phyloP scores from a whole-genome alignment of 2,888 invertebrate genomes.

The Ophioninae sp. region DNA sequence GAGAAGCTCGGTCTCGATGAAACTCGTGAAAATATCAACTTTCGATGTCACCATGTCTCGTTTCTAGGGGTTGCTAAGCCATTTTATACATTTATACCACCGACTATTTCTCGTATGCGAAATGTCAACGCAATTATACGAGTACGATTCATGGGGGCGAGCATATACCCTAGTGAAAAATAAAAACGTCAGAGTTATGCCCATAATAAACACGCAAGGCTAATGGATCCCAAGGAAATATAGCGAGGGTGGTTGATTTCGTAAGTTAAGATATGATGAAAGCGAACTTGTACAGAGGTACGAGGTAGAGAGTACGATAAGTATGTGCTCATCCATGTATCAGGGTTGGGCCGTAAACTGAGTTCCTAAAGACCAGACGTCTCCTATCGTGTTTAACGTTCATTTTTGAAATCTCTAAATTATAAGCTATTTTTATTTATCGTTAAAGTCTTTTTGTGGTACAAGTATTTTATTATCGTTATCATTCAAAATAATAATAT shows the following conservation, averaged over 20 bases:
- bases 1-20: not conserved
- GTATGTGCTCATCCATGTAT: not conserved
- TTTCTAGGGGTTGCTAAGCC: not conserved
- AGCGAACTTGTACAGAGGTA: conserved; percentile 14
- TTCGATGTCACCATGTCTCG: not conserved
- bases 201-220: conserved; percentile 18
- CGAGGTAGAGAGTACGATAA: not conserved
- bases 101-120: not conserved
- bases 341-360: not conserved
- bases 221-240: conserved; percentile 38
- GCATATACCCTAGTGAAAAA: not conserved
- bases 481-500: no score
- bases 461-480: no score
- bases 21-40: not conserved
- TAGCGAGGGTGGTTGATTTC: not conserved
- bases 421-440: no score
- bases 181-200: conserved; percentile 31
- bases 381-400: not conserved
- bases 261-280: conserved; percentile 34
- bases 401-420: not conserved
- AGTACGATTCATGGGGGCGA: not conserved
- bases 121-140: not conserved
- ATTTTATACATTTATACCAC: not conserved
- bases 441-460: no score
- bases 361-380: not conserved